Base-by-base conservation (phyloP, 35 echinoderm and acorn worm species). In the Stichopus chloronotus region DNA sequence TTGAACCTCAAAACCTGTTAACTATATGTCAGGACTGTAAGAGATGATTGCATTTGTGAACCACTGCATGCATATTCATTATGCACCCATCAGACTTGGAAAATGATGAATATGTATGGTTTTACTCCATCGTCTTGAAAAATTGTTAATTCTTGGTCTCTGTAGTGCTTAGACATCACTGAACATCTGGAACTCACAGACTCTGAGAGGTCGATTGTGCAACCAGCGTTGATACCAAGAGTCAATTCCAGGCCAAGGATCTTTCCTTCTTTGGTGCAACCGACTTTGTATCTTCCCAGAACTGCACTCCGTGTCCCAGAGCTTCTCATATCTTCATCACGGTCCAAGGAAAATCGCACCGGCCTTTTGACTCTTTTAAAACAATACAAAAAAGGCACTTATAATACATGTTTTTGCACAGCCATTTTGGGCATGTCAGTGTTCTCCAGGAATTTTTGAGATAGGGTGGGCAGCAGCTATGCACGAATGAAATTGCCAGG, bases 281-380 rank as follows among this genome's bases (percentile, higher is more conserved):
- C 96, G 9, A 93, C 94, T 77, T 93, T 95, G 81, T 97, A 97
- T 22, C 74, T 88, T 68, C 87, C 94, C 17, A 97, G 56, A 78
- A 93, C 72, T 4, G 96, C 78, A 93, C 92, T 92, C 12, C 96
- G 85, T 12, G 94, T 93, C 52, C 94, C 94, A 6, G 94, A 93
- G 14, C 58, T 57, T 16, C 7, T 78, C 93, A 97, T 97, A 88
- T 97, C 96, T 56, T 93, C 94, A 87, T 93, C 87, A 12, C 96
- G 85, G 20, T 95, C 94, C 23, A 97, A 87, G 86, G 95, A 92
- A n/a, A 84, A 91, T 4, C 94, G 84, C 1, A 95, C 96, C 68
- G 96, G 94, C 55, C 94, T 61, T 9, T 57, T 76, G 8, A 97
- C 25, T 84, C 96, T 97, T 24, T 25, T 13, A 88, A 88, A 88